Evolutionary conservation across 2,888 invertebrate genomes (phyloP).

Genomic region (Eretmocerus hayati): DNA sequence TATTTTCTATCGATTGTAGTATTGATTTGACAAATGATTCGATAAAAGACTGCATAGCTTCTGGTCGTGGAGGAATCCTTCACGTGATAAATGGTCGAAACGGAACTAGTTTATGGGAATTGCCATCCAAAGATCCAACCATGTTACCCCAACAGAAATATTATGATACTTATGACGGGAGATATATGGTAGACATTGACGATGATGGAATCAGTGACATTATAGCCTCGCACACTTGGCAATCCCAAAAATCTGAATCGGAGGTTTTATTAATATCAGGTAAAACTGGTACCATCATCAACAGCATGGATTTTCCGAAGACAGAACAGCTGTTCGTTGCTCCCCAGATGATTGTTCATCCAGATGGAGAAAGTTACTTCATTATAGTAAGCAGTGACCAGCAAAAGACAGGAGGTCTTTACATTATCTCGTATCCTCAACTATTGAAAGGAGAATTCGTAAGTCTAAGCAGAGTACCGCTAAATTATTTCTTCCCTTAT

Average conservation of each 20-base stretch:
- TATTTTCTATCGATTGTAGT: conserved; percentile 67
- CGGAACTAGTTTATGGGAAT: conserved; percentile 62
- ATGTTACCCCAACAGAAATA: conserved; percentile 31
- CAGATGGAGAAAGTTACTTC: conserved; percentile 57
- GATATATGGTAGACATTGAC: conserved; percentile 63
- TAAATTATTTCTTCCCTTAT: too few relatives aligned
- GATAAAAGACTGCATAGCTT: conserved; percentile 64
- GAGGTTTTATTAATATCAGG: conserved; percentile 66
- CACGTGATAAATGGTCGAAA: conserved; percentile 61
- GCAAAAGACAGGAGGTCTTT: conserved; percentile 64
- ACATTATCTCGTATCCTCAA: conserved; percentile 55
- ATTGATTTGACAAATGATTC: conserved; percentile 64
- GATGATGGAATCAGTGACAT: conserved; percentile 65
- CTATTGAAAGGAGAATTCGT: conserved; percentile 50
- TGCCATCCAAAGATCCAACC: conserved; percentile 36
- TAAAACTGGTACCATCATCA: conserved; percentile 58
- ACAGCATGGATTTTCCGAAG: conserved; percentile 58
- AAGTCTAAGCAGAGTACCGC: conserved; percentile 27
- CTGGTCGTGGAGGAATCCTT: conserved; percentile 64
- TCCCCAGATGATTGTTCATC: conserved; percentile 58
- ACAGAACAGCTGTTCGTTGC: conserved; percentile 65
- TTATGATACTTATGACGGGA: conserved; percentile 61
- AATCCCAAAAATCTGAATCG: conserved; percentile 53
- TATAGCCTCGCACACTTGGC: conserved; percentile 60
- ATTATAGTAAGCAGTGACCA: conserved; percentile 71